Evolutionary conservation across 2,888 invertebrate genomes (phyloP), one percentile per base, ranked within the genome.

Genomic region (Drosophila cracens): DNA sequence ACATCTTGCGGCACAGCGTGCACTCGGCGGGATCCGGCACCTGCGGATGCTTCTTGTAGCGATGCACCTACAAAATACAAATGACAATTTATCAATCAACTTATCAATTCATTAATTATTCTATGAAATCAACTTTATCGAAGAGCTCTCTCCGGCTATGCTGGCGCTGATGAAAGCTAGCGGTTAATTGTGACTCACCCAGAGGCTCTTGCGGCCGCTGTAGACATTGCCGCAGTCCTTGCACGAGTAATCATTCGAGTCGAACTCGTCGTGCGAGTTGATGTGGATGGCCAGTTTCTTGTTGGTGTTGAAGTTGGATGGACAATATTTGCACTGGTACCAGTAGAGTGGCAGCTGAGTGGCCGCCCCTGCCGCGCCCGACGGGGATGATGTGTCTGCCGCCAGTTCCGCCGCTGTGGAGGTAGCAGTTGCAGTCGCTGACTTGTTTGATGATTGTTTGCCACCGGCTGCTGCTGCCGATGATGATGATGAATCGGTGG

Each of bases 171-270:
- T 46, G 3, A 21, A 21, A 21, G 21, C 43, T 43, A n/a, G 5
- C 25, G 16, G 27, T 3, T 40, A 8, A n/a, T 46, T 21, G 2
- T 13, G 1, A 73, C 88, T 82, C 57, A 93, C 93, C 93, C 93
- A 93, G 43, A 93, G 88, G 73, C 93, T 93, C 78, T 93, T 93
- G 21, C 93, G 90, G 3, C 93, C 93, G 59, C 93, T 93, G 70
- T 93, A 93, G 0, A 93, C 92, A 73, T 93, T 93, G 29, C 93
- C 93, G 64, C 93, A 93, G 68, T 93, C 93, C 77, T 93, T 93
- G 79, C 93, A 93, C 31, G 93, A 93, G 63, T 93, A 93, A 66
- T 93, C 93, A 66, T 91, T 92, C 2, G 92, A 92, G 72, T 93
- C 93, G 69, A 93, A 93, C 79, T 93, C 93, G 52, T 93, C 92